Percentiles rank a stretch among this genome's conserved stretches.
phyloP scores from a whole-genome alignment of 2,888 invertebrate species.

The Rotaria macrura region DNA sequence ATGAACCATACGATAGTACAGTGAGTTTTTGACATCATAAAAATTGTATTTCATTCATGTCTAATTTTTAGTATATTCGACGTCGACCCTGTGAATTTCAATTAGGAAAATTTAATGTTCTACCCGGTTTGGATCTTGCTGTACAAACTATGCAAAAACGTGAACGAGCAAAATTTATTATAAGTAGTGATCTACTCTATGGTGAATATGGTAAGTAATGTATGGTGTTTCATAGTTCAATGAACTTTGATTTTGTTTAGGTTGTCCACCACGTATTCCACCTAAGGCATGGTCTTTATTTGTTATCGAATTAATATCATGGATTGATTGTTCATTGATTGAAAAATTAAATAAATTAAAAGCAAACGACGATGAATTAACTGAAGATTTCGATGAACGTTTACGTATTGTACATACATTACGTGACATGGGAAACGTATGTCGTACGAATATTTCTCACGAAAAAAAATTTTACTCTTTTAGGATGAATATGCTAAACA shows the following conservation, averaged over 20 bases:
- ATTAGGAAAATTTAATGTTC: slow-evolving; percentile 35
- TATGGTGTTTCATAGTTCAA: neutral
- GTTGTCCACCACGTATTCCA: slow-evolving; percentile 69
- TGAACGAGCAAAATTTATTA: slow-evolving; percentile 67
- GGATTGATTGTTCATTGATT: slow-evolving; percentile 2
- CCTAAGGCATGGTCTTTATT: slow-evolving; percentile 41
- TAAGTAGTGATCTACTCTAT: slow-evolving; percentile 65
- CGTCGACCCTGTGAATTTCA: slow-evolving; percentile 43
- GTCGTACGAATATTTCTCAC: too few relatives aligned
- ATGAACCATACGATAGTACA: slow-evolving; percentile 65
- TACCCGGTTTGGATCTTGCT: slow-evolving; percentile 36
- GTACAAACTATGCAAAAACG: slow-evolving; percentile 63
- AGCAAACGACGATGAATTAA: neutral
- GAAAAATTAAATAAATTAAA: neutral
- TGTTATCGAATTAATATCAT: slow-evolving; percentile 28
- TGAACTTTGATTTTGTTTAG: slow-evolving; percentile 54
- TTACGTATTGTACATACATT: neutral
- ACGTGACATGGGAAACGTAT: slow-evolving; percentile 8
- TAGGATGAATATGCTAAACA: slow-evolving; percentile 12
- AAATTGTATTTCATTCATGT: neutral
- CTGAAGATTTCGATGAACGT: neutral
- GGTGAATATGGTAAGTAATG: slow-evolving; percentile 50
- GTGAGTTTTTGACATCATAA: neutral
- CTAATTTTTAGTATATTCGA: slow-evolving; percentile 46
- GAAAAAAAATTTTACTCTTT: too few relatives aligned